phyloP scores from a whole-genome alignment of 2,113 vertebrate species.

The Etia nguti region DNA sequence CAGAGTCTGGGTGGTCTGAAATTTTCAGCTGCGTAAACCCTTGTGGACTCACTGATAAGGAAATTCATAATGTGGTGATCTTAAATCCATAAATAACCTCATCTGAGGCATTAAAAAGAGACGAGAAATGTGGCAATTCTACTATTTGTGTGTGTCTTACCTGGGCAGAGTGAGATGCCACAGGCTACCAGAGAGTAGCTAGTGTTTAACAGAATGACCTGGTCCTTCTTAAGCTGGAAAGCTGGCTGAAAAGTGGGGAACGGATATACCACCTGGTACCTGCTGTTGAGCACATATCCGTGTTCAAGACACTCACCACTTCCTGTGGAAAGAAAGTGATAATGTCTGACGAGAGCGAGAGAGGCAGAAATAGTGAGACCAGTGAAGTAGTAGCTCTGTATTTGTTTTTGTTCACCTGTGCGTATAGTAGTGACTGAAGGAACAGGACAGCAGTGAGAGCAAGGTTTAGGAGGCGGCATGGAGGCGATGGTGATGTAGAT shows the following conservation, averaged over 20 bases:
- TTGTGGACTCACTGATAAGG: not conserved
- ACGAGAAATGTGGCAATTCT: not conserved
- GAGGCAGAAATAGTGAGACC: not conserved
- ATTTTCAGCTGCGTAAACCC: not conserved
- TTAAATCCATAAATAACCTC: not conserved
- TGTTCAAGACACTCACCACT: slow-evolving; percentile 81
- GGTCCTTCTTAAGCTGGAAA: slow-evolving; percentile 91
- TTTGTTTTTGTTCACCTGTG: slow-evolving; percentile 44
- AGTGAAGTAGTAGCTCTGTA: not conserved
- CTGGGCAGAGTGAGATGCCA: slow-evolving; percentile 82
- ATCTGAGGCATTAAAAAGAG: not conserved
- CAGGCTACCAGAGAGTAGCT: slow-evolving; percentile 92
- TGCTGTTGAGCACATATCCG: slow-evolving; percentile 86
- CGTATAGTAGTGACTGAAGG: slow-evolving; percentile 67
- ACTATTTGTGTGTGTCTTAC: slow-evolving; percentile 44
- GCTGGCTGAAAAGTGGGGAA: slow-evolving; percentile 93
- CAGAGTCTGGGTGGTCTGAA: not conserved
- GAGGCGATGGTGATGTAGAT: slow-evolving; percentile 88
- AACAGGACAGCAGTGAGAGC: slow-evolving; percentile 74
- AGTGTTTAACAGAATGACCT: slow-evolving; percentile 90
- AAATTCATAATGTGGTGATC: not conserved
- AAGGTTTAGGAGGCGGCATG: slow-evolving; percentile 77
- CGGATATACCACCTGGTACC: slow-evolving; percentile 92
- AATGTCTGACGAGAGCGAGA: not conserved
- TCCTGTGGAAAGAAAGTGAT: slow-evolving; percentile 37